Base-by-base conservation (phyloP, 92 coral and sea anemone genomes). In the Porites lobata region DNA sequence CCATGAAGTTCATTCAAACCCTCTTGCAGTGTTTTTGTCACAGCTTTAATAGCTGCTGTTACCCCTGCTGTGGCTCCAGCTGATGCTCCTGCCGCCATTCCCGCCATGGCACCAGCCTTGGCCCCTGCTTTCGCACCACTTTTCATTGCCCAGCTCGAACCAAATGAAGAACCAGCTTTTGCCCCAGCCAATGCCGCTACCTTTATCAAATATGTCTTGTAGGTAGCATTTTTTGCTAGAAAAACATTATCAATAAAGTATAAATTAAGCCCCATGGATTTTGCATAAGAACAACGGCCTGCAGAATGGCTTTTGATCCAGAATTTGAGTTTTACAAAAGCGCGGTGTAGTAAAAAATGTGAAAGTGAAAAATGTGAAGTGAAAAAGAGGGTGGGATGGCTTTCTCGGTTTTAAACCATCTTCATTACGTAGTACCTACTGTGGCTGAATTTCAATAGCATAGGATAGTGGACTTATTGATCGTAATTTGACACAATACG, bases 21-120 rank as follows among this genome's bases (percentile, higher is more conserved):
- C 7, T 82, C 77, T 69, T 69, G 68, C 17, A 82, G n/a, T 8
- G 78, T 82, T 70, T 70, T 52, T 32, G 15, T 52, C 52, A 38
- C 70, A 19, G 50, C 20, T 26, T 21, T 38, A 5, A 59, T 38
- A 10, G 86, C 86, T n/a, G 86, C 86, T 13, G 26, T 82, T 13
- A 9, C 86, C 13, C 86, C 86, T n/a, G 86, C 86, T 17, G 64
- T 50, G 1, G 92, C 89, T 3, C 90, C 98, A 14, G 95, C 94
- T 9, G 54, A 69, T 1, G 95, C 93, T 21, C 91, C 93, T 11
- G 89, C 88, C 65, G 63, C 68, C 76, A 32, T 20, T 21, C 94
- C 94, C 18, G 88, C 91, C 32, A 58, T 17, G 50, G 88, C 94
- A 17, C 94, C 94, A 68, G 94, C 94, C 56, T 86, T 91, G 52